These are phyloP conservation scores for Corbicula japonica DNA, from an alignment of 2,888 invertebrate genomes.

Conservation along the genomic window DNA sequence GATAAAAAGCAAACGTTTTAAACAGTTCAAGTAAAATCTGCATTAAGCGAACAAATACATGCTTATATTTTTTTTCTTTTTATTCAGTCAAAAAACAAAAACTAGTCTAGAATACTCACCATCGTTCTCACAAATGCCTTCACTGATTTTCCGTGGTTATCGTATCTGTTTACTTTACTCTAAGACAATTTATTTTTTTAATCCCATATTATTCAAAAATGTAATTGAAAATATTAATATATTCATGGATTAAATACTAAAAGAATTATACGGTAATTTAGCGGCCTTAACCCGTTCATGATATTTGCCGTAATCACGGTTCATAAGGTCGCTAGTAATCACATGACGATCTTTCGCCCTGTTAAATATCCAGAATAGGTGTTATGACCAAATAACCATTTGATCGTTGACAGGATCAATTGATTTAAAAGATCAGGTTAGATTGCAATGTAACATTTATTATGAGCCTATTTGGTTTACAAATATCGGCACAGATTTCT, in stretches of 20 bases:
- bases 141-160: too few species aligned
- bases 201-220: not conserved
- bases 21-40: too few species aligned
- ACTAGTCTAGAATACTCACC: too few species aligned
- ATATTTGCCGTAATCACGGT: not conserved
- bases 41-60: too few species aligned
- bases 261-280: slow-evolving; percentile 8
- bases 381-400: slow-evolving; percentile 4
- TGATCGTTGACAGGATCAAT: slow-evolving; percentile 17
- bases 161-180: too few species aligned
- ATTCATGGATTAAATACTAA: slow-evolving; percentile 1
- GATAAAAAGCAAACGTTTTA: too few species aligned
- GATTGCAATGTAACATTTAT: not conserved
- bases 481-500: slow-evolving; percentile 3
- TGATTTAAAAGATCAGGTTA: slow-evolving; percentile 10
- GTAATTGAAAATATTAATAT: not conserved
- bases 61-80: too few species aligned
- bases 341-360: not conserved
- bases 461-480: slow-evolving; percentile 4
- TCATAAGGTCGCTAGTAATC: slow-evolving; percentile 10
- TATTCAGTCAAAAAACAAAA: too few species aligned
- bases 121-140: too few species aligned
- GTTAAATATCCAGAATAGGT: not conserved
- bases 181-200: too few species aligned
- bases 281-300: slow-evolving; percentile 1